A percentile compares a stretch with the other conserved stretches of the same genome.
These are phyloP conservation scores for Drosophila eugracilis DNA, from an alignment of 1,140 invertebrate species.

Conservation along the genomic window DNA sequence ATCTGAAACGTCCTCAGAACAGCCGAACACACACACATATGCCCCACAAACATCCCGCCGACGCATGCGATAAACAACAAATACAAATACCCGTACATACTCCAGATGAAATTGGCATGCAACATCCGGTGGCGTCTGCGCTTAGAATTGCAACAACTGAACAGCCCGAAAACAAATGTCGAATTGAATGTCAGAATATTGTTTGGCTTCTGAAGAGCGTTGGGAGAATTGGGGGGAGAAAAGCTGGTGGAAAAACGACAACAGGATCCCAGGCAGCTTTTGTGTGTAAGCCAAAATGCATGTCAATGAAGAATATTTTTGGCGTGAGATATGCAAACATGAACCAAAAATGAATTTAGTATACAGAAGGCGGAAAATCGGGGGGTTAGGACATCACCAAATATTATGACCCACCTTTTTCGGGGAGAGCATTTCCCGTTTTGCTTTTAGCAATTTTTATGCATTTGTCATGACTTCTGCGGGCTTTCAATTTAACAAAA, in stretches of 20 bases:
- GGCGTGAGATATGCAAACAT: slow-evolving; percentile 74
- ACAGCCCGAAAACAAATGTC: slow-evolving; percentile 73
- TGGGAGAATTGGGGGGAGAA: no score
- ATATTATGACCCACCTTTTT: slow-evolving; percentile 32
- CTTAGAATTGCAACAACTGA: slow-evolving; percentile 75
- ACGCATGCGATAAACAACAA: slow-evolving; percentile 34
- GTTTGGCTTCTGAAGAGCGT: slow-evolving; percentile 44
- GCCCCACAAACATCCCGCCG: slow-evolving; percentile 1
- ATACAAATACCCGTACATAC: slow-evolving; percentile 46
- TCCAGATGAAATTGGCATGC: slow-evolving; percentile 76
- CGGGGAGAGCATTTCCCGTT: neutral
- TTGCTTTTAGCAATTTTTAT: slow-evolving; percentile 27
- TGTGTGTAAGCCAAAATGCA: slow-evolving; percentile 74
- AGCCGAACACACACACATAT: neutral
- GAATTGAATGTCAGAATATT: slow-evolving; percentile 81
- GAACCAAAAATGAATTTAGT: slow-evolving; percentile 72
- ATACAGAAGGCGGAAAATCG: slow-evolving; percentile 28
- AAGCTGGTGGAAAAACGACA: neutral
- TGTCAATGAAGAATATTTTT: slow-evolving; percentile 74
- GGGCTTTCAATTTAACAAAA: slow-evolving; percentile 32
- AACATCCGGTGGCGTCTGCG: slow-evolving; percentile 78
- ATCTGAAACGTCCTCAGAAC: slow-evolving; percentile 60
- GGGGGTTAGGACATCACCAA: slow-evolving; percentile 4
- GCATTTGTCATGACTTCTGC: slow-evolving; percentile 36
- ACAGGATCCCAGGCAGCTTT: slow-evolving; percentile 40